phyloP scores from a whole-genome alignment of 2,888 invertebrate genomes.

The Eupithecia insigniata region DNA sequence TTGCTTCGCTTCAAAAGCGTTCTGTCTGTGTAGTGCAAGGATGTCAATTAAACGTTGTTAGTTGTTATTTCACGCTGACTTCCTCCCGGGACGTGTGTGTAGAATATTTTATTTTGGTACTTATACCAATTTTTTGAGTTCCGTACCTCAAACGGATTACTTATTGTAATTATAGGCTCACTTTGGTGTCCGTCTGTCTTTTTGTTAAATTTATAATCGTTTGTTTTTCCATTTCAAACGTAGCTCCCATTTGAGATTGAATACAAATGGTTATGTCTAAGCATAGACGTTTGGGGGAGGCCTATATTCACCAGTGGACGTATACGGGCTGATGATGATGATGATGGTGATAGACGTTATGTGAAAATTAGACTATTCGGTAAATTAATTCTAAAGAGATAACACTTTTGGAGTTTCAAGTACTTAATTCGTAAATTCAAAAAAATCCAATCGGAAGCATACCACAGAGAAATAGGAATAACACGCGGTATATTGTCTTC shows the following conservation, averaged over 20 bases:
- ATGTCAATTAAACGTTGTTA: not conserved
- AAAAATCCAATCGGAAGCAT: slow-evolving; percentile 1
- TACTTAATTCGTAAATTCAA: not conserved
- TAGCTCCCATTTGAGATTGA: too few species aligned
- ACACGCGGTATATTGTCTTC: slow-evolving; percentile 28
- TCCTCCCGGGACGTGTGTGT: not conserved
- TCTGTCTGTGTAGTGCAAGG: slow-evolving; percentile 3
- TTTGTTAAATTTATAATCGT: not conserved
- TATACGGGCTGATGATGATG: too few species aligned
- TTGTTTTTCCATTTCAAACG: not conserved
- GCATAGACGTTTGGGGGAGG: too few species aligned
- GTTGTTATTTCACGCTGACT: not conserved
- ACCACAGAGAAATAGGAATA: slow-evolving; percentile 17
- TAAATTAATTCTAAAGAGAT: not conserved
- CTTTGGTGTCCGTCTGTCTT: not conserved
- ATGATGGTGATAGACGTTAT: too few species aligned
- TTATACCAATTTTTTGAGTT: not conserved
- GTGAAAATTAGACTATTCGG: not conserved
- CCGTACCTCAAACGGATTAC: not conserved
- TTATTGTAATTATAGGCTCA: not conserved
- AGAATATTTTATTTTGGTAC: not conserved
- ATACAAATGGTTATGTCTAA: too few species aligned
- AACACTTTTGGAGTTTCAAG: not conserved
- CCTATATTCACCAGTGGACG: too few species aligned
- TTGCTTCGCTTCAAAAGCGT: not conserved